These are phyloP conservation scores for Clepsis dumicolana DNA, from an alignment of 2,888 invertebrate genomes.

Conservation along the genomic window DNA sequence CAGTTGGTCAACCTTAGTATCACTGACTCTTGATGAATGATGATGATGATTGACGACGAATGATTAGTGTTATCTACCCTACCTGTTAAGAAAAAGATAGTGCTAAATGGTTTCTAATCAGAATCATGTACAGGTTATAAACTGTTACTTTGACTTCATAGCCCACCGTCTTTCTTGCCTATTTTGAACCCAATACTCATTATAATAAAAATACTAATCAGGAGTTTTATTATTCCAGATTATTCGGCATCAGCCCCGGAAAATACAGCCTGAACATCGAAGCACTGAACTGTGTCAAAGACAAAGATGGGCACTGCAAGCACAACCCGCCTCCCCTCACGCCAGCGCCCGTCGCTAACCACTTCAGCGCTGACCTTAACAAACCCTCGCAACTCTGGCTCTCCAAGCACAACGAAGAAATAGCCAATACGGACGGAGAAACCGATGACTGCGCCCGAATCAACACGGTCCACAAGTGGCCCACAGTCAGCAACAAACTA, in stretches of 20 bases:
- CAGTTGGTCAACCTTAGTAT: too few species aligned
- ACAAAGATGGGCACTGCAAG: slow-evolving; percentile 71
- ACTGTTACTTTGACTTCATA: too few species aligned
- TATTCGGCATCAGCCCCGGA: slow-evolving; percentile 75
- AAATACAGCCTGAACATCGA: slow-evolving; percentile 74
- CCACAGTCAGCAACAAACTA: slow-evolving; percentile 67
- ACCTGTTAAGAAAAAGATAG: too few species aligned
- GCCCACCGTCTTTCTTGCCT: too few species aligned
- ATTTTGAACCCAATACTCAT: too few species aligned
- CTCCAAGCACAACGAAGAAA: slow-evolving; percentile 55
- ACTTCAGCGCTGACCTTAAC: slow-evolving; percentile 50
- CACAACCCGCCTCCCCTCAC: slow-evolving; percentile 64
- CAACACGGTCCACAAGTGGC: slow-evolving; percentile 72
- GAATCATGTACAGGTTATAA: too few species aligned
- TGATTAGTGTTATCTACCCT: too few species aligned
- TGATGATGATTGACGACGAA: too few species aligned
- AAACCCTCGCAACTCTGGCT: slow-evolving; percentile 53
- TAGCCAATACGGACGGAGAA: slow-evolving; percentile 54
- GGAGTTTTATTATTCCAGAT: slow-evolving; percentile 59
- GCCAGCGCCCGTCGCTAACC: slow-evolving; percentile 35
- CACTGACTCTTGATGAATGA: too few species aligned
- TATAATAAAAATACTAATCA: too few species aligned
- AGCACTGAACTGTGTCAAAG: slow-evolving; percentile 73
- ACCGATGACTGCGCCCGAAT: slow-evolving; percentile 71
- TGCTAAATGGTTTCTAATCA: too few species aligned